Evolutionary conservation across 1,140 invertebrate species (phyloP).

Genomic region (Ruditapes philippinarum): DNA sequence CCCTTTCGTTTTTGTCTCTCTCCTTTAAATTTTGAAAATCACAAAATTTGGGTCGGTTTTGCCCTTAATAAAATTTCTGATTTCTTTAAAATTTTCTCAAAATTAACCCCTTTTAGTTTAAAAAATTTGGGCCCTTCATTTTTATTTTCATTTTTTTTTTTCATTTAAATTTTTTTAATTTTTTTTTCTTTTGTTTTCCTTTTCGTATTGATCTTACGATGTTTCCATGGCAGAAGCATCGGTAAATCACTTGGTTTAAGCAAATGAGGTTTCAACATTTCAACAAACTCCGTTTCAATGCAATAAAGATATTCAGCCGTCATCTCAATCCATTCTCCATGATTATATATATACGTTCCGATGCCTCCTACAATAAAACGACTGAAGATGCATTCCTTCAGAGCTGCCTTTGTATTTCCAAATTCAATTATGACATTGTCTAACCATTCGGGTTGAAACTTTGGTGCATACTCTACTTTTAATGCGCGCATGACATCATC

Average conservation of each 20-base stretch:
- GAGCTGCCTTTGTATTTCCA: neutral
- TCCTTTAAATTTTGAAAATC: neutral
- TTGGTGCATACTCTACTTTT: neutral
- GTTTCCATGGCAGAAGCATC: neutral
- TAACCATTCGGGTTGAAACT: neutral
- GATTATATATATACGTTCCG: neutral
- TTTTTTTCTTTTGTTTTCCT: neutral
- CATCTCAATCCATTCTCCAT: neutral
- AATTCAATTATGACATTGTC: neutral
- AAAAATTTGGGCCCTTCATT: neutral
- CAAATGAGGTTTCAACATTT: neutral
- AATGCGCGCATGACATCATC: neutral
- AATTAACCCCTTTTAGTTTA: neutral
- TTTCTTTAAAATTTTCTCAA: too few relatives aligned
- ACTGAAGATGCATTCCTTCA: neutral
- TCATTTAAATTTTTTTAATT: neutral
- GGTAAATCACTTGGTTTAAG: neutral
- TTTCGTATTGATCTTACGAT: too few relatives aligned
- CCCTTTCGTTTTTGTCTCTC: neutral
- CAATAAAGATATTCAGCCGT: neutral
- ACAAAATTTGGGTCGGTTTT: neutral
- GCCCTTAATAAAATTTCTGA: neutral
- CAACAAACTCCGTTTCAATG: neutral
- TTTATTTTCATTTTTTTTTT: neutral
- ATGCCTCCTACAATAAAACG: neutral